Percentiles rank a stretch among this genome's conserved stretches.
Evolutionary conservation across 1,140 invertebrate genomes (phyloP).

Genomic region (Hycleus phaleratus): DNA sequence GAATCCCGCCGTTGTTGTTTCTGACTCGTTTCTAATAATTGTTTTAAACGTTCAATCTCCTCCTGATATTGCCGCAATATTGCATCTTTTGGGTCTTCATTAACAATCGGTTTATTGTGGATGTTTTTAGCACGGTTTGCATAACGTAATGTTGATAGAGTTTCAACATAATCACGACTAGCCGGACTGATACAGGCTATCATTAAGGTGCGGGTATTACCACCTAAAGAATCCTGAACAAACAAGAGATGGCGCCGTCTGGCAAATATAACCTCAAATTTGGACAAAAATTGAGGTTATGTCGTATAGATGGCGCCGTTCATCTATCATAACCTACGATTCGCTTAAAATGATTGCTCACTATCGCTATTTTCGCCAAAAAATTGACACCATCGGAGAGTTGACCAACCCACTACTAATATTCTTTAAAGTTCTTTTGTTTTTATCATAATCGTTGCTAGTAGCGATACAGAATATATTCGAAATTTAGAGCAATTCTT

Average conservation of each 20-base stretch:
- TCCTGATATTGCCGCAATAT: conserved; percentile 81
- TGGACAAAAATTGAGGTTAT: no score
- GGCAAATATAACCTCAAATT: no score
- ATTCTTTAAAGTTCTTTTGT: no score
- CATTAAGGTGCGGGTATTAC: conserved; percentile 92
- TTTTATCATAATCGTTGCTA: no score
- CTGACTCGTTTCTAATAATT: conserved; percentile 49
- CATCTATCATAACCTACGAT: neutral
- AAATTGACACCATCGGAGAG: no score
- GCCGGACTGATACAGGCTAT: conserved; percentile 87
- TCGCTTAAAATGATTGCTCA: no score
- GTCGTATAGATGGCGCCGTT: no score
- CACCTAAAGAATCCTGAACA: conserved; percentile 77
- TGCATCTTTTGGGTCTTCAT: conserved; percentile 91
- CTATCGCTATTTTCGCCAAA: no score
- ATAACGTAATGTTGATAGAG: conserved; percentile 77
- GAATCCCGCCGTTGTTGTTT: conserved; percentile 12
- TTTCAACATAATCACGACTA: conserved; percentile 85
- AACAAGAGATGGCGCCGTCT: neutral
- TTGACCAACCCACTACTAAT: no score
- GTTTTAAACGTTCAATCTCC: conserved; percentile 69
- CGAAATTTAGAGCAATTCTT: no score
- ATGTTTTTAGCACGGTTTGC: conserved; percentile 92
- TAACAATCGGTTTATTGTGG: conserved; percentile 85
- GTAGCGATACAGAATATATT: no score